Evolutionary conservation across 64 coral and sea anemone genomes (phyloP).

Genomic region (Montipora efflorescens): DNA sequence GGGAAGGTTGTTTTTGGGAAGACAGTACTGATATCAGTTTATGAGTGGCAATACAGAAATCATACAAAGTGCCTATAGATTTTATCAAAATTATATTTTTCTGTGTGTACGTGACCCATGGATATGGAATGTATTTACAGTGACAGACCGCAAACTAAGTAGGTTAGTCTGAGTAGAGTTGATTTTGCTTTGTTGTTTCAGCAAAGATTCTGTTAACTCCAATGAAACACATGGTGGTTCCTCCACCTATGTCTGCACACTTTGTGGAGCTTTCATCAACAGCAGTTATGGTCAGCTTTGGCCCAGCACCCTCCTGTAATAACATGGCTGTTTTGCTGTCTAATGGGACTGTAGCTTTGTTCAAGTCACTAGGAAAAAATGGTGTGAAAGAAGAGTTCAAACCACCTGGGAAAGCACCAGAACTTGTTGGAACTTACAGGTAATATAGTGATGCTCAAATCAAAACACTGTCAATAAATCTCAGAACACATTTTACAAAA

Average conservation of each 20-base stretch:
- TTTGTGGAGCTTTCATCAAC: constrained; percentile 56
- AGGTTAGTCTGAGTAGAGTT: background rate
- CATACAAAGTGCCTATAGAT: too few species aligned
- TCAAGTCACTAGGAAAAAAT: constrained; percentile 31
- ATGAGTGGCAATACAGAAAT: too few species aligned
- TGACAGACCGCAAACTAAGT: background rate
- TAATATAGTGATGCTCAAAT: constrained; percentile 1
- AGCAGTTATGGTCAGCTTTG: constrained; percentile 73
- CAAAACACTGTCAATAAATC: too few species aligned
- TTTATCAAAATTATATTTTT: too few species aligned
- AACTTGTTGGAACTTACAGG: constrained; percentile 65
- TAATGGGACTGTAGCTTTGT: constrained; percentile 60
- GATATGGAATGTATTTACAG: background rate
- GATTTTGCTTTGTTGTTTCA: background rate
- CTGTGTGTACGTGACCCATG: too few species aligned
- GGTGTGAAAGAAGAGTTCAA: constrained; percentile 52
- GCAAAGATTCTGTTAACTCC: constrained; percentile 82
- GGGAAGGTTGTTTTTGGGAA: too few species aligned
- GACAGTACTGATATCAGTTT: too few species aligned
- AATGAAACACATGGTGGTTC: constrained; percentile 87
- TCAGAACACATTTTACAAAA: too few species aligned
- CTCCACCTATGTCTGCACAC: constrained; percentile 88
- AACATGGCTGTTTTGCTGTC: constrained; percentile 77
- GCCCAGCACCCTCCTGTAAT: constrained; percentile 66
- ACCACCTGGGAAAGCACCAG: constrained; percentile 59